Evolutionary conservation across 1,140 invertebrate species (phyloP).

Genomic region (Drosophila elegans): DNA sequence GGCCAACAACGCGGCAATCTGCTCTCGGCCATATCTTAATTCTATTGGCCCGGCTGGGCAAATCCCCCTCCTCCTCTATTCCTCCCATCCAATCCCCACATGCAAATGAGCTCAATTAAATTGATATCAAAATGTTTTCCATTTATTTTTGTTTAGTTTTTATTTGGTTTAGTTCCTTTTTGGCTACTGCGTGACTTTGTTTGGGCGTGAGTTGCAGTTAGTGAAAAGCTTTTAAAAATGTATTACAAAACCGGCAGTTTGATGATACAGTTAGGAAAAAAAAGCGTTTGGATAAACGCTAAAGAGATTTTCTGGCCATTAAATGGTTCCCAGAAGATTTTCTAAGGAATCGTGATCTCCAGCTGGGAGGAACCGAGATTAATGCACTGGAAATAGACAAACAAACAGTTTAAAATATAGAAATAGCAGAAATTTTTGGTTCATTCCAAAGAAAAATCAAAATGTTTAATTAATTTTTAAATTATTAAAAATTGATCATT

Average conservation of each 20-base stretch:
- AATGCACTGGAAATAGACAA: constrained; percentile 21
- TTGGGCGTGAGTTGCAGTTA: constrained; percentile 43
- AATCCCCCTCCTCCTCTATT: not conserved
- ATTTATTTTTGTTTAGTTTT: constrained; percentile 51
- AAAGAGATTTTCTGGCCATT: constrained; percentile 20
- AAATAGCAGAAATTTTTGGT: no score
- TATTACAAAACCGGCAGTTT: constrained; percentile 7
- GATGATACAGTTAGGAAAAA: constrained; percentile 36
- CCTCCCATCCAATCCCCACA: constrained; percentile 7
- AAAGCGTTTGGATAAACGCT: constrained; percentile 21
- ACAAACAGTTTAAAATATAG: no score
- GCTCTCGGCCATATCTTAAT: constrained; percentile 57
- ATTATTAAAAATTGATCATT: no score
- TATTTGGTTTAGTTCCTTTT: constrained; percentile 14
- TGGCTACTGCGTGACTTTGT: constrained; percentile 47
- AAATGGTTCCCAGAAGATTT: constrained; percentile 1
- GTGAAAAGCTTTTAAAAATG: constrained; percentile 36
- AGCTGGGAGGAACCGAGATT: constrained; percentile 1
- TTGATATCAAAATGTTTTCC: constrained; percentile 66
- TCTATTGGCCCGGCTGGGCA: constrained; percentile 60
- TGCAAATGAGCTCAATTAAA: constrained; percentile 77
- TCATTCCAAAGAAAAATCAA: no score
- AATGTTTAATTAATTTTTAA: no score
- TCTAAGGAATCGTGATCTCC: constrained; percentile 17
- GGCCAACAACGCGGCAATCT: constrained; percentile 32